Evolutionary conservation across 2,113 vertebrate species (phyloP).

Genomic region (Aythya baeri): DNA sequence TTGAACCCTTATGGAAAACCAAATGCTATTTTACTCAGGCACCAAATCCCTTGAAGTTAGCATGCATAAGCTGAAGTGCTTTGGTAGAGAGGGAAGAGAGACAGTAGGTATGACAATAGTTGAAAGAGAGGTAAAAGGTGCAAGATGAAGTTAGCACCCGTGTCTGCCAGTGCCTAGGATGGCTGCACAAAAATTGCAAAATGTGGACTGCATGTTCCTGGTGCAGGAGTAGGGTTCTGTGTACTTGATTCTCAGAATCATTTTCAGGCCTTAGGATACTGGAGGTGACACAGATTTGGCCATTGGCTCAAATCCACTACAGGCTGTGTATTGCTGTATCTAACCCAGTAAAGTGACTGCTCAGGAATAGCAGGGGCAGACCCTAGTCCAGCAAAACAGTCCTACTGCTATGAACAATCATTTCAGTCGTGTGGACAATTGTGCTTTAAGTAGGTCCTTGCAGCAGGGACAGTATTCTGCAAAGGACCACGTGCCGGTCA

Average conservation of each 20-base stretch:
- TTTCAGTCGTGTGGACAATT: background rate
- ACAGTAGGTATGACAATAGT: background rate
- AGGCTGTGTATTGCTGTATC: accelerated
- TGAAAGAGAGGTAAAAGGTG: background rate
- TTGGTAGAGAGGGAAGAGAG: background rate
- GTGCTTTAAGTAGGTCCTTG: background rate
- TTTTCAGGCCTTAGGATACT: background rate
- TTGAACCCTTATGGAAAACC: background rate
- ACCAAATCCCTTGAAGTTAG: background rate
- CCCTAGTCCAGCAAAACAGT: background rate
- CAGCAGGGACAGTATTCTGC: background rate
- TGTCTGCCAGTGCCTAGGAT: background rate
- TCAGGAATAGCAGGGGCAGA: background rate
- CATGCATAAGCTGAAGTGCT: background rate
- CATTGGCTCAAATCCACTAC: background rate
- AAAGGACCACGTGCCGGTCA: background rate
- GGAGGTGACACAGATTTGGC: background rate
- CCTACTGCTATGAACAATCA: background rate
- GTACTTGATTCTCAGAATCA: background rate
- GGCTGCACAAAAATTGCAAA: background rate
- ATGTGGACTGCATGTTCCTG: background rate
- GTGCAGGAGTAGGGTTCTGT: background rate
- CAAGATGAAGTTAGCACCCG: background rate
- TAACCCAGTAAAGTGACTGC: background rate
- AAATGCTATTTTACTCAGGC: background rate